These are phyloP conservation scores for Capromys pilorides DNA, from an alignment of 2,797 vertebrate species.

Conservation along the genomic window DNA sequence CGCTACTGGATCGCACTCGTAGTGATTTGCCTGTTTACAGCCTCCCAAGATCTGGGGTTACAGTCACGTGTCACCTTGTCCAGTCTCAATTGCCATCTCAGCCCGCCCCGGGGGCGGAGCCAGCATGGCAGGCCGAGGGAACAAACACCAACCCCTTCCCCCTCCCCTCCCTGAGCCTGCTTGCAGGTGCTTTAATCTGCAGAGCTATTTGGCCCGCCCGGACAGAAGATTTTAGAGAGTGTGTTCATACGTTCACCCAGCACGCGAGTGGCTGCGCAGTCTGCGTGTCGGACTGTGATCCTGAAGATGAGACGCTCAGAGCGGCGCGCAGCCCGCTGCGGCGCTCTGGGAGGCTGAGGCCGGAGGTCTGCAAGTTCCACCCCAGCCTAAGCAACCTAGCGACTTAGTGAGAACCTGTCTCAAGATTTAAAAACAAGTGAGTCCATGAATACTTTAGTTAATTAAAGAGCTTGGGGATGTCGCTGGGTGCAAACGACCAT, in stretches of 20 bases:
- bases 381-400: neutral
- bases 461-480: neutral
- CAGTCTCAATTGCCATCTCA: too few relatives aligned
- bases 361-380: neutral
- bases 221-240: neutral
- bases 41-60: too few relatives aligned
- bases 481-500: neutral
- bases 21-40: too few relatives aligned
- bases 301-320: neutral
- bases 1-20: too few relatives aligned
- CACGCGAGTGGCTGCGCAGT: neutral
- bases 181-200: too few relatives aligned
- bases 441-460: neutral
- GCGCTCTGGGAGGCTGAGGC: neutral
- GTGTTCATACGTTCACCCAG: neutral
- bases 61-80: too few relatives aligned
- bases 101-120: too few relatives aligned
- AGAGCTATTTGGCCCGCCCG: too few relatives aligned
- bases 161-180: too few relatives aligned
- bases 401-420: neutral
- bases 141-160: too few relatives aligned
- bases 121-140: too few relatives aligned
- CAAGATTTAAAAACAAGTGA: neutral
- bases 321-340: rapidly evolving
- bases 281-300: neutral